phyloP scores from a whole-genome alignment of 2,888 invertebrate genomes.

The Clitarchus hookeri region DNA sequence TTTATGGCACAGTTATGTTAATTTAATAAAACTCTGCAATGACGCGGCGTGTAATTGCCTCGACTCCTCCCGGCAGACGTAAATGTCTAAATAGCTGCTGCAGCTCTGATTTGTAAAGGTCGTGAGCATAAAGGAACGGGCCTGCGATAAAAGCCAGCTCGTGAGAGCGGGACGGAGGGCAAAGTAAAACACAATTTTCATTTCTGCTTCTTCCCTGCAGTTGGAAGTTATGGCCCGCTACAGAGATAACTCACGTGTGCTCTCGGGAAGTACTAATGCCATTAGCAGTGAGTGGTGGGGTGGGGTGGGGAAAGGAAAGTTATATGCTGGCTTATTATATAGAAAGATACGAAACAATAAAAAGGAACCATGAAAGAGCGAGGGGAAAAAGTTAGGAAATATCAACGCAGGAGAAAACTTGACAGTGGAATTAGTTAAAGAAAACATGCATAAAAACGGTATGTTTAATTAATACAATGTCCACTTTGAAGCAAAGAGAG shows the following conservation, averaged over 20 bases:
- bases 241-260: neutral
- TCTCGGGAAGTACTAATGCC: neutral
- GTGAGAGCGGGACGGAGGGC: neutral
- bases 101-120: neutral
- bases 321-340: neutral
- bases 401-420: neutral
- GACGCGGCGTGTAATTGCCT: neutral
- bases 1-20: neutral
- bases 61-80: neutral
- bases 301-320: neutral
- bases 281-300: neutral
- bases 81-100: neutral
- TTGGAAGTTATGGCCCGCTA: neutral
- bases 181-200: constrained; percentile 2
- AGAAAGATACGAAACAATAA: neutral
- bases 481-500: neutral
- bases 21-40: neutral
- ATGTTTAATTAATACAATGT: neutral
- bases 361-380: neutral
- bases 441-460: neutral
- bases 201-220: constrained; percentile 9
- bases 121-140: neutral
- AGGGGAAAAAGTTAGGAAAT: neutral
- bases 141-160: neutral
- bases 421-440: neutral